Conservation (phyloP, 2,888 invertebrate species). For the Athalia circularis region DNA sequence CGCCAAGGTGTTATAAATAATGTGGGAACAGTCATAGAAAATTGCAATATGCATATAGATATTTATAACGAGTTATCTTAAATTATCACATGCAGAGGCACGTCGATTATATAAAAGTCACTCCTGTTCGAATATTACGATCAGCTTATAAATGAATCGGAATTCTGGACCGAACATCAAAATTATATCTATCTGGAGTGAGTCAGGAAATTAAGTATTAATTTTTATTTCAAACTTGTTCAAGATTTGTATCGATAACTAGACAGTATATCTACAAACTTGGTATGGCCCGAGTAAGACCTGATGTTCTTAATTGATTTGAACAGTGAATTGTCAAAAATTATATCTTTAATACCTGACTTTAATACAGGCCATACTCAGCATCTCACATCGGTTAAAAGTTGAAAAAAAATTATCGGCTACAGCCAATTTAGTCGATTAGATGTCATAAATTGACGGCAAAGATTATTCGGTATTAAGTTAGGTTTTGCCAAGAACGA, state of each 20-base stretch:
- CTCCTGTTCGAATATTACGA: conserved; percentile 25
- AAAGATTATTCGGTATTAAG: conserved; percentile 2
- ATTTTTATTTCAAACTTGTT: background rate
- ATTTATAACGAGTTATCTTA: conserved; percentile 33
- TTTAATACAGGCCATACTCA: too few species aligned
- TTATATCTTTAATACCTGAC: too few species aligned
- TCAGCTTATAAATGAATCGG: conserved; percentile 1
- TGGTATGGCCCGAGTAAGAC: too few species aligned
- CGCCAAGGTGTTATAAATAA: conserved; percentile 10
- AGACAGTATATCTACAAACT: too few species aligned
- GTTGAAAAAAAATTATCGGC: conserved; percentile 10
- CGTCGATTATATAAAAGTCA: conserved; percentile 32
- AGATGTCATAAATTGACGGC: background rate
- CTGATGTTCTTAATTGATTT: too few species aligned
- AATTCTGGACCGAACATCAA: background rate
- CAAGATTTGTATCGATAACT: background rate
- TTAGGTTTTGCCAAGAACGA: conserved; percentile 18
- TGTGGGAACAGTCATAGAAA: conserved; percentile 23
- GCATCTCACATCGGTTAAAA: too few species aligned
- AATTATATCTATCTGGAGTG: background rate
- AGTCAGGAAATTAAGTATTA: background rate
- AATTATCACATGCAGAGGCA: conserved; percentile 39
- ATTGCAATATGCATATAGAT: conserved; percentile 21
- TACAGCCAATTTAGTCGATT: background rate
- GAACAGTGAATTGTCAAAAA: too few species aligned